Percentiles rank a stretch among this genome's conserved stretches.
Conservation (phyloP, 1,140 invertebrate species). For the Drosophila leontia region DNA sequence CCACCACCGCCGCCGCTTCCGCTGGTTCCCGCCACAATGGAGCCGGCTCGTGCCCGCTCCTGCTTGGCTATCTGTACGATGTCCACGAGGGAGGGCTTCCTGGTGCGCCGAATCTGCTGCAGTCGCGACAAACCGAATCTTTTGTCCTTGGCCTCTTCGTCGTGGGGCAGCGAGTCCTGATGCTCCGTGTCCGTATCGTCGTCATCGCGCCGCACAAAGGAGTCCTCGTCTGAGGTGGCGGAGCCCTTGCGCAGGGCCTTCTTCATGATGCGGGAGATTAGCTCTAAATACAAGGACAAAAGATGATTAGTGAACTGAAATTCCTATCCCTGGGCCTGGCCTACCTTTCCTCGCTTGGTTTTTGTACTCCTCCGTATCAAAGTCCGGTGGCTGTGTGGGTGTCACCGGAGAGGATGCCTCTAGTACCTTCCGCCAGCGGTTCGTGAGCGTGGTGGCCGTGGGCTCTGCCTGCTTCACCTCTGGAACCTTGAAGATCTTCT, state of each 20-base stretch:
- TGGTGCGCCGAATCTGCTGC: slow-evolving; percentile 77
- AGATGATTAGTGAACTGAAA: slow-evolving; percentile 30
- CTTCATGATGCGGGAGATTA: slow-evolving; percentile 88
- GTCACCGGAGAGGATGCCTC: slow-evolving; percentile 82
- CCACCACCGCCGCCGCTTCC: slow-evolving; percentile 10
- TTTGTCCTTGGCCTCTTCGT: slow-evolving; percentile 84
- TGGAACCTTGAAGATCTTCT: slow-evolving; percentile 96
- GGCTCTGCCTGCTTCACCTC: slow-evolving; percentile 86
- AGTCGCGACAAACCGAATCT: slow-evolving; percentile 72
- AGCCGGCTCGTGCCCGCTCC: slow-evolving; percentile 68
- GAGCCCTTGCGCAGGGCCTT: slow-evolving; percentile 87
- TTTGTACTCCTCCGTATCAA: slow-evolving; percentile 82
- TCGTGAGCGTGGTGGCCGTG: slow-evolving; percentile 82
- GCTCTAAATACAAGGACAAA: slow-evolving; percentile 81
- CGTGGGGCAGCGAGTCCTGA: slow-evolving; percentile 88
- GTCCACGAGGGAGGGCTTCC: slow-evolving; percentile 80
- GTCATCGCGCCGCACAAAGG: slow-evolving; percentile 76
- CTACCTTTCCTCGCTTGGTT: slow-evolving; percentile 82
- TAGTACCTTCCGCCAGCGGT: slow-evolving; percentile 83
- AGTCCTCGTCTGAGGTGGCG: slow-evolving; percentile 86
- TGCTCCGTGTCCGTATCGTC: slow-evolving; percentile 89
- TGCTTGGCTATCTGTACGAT: slow-evolving; percentile 83
- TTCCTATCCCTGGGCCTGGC: slow-evolving; percentile 5
- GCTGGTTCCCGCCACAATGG: slow-evolving; percentile 53
- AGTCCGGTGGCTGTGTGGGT: slow-evolving; percentile 77